A percentile compares a stretch with the other conserved stretches of the same genome.
Evolutionary conservation across 1,140 invertebrate species (phyloP).

Genomic region (Lasioglossum albipes): DNA sequence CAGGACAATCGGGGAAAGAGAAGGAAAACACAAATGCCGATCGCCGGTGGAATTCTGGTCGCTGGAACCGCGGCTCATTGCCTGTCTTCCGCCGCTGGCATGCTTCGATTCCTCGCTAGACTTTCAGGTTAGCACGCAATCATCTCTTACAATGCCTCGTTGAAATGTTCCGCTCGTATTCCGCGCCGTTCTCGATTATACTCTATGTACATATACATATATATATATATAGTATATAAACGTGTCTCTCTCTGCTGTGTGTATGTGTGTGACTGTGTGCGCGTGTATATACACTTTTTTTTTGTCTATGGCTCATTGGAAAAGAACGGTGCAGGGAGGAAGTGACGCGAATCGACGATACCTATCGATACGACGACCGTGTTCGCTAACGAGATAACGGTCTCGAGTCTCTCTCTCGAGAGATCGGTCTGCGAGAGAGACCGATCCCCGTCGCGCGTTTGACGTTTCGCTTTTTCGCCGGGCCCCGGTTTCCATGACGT

Average conservation of each 20-base stretch:
- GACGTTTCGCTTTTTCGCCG: background rate
- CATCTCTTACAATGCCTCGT: slow-evolving; percentile 26
- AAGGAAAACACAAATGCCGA: slow-evolving; percentile 67
- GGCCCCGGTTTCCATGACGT: background rate
- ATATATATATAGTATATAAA: no score
- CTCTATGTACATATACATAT: background rate
- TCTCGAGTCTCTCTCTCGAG: background rate
- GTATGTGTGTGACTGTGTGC: background rate
- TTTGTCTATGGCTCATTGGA: background rate
- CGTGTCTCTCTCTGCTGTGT: no score
- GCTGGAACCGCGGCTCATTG: slow-evolving; percentile 54
- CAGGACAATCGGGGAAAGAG: slow-evolving; percentile 54
- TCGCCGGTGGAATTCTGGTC: slow-evolving; percentile 66
- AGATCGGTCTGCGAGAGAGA: no score
- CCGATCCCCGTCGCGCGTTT: background rate
- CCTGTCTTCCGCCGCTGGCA: slow-evolving; percentile 68
- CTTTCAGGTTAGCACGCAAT: slow-evolving; percentile 73
- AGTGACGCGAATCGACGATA: background rate
- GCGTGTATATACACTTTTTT: slow-evolving; percentile 4
- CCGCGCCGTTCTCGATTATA: slow-evolving; percentile 14
- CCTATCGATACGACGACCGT: background rate
- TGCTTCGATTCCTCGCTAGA: slow-evolving; percentile 75
- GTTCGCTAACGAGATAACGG: background rate
- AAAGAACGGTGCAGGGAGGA: background rate
- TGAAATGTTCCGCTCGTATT: background rate